A percentile compares a stretch with the other conserved stretches of the same genome.
Evolutionary conservation across 2,888 invertebrate genomes (phyloP).

Genomic region (Linnaemya vulpina): DNA sequence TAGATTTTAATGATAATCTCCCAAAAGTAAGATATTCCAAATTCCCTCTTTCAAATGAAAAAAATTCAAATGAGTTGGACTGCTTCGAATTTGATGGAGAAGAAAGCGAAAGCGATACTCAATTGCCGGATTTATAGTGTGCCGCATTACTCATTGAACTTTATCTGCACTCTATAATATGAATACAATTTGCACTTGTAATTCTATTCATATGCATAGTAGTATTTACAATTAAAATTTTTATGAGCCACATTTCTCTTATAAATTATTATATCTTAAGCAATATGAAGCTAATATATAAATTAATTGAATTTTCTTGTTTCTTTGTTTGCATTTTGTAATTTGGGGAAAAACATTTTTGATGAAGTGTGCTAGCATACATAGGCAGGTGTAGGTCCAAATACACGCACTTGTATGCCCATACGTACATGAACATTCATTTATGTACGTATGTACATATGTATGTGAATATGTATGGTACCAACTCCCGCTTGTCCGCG

Average conservation of each 20-base stretch:
- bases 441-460: too few species aligned
- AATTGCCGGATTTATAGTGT: constrained; percentile 35
- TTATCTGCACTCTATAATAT: constrained; percentile 64
- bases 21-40: not conserved
- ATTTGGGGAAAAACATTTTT: too few species aligned
- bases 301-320: too few species aligned
- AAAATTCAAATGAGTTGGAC: not conserved
- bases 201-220: not conserved
- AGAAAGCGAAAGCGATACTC: constrained; percentile 47
- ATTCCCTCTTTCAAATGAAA: not conserved
- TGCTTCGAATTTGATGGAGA: constrained; percentile 19
- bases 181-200: not conserved
- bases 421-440: too few species aligned
- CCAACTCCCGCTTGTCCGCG: too few species aligned
- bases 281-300: not conserved
- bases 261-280: not conserved
- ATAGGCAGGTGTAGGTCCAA: too few species aligned
- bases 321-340: too few species aligned
- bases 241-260: not conserved
- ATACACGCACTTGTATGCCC: too few species aligned
- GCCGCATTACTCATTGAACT: constrained; percentile 57
- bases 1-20: constrained; percentile 12
- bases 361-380: too few species aligned
- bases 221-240: not conserved
- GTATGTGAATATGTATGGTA: too few species aligned